Conservation (phyloP, 2,113 vertebrate genomes). For the Pandion haliaetus region DNA sequence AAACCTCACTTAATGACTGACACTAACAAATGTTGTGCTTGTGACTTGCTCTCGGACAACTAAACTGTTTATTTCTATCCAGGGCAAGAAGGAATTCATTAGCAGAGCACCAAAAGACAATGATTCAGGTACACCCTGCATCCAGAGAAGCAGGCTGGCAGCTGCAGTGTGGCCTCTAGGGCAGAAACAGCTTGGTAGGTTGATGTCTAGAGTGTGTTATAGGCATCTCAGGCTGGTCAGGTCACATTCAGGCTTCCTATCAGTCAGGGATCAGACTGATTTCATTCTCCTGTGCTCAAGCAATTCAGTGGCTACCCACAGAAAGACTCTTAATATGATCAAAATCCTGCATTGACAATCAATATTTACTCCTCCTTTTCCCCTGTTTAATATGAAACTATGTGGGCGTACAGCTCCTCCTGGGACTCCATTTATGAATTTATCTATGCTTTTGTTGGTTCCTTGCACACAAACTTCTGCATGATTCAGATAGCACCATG, state of each 20-base stretch:
- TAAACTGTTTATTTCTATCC: not conserved
- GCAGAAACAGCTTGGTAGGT: not conserved
- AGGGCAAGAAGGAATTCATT: not conserved
- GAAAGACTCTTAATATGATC: not conserved
- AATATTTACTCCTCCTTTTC: not conserved
- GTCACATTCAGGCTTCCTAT: not conserved
- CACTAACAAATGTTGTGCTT: not conserved
- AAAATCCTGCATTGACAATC: not conserved
- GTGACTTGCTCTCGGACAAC: not conserved
- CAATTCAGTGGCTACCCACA: not conserved
- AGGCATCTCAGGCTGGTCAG: not conserved
- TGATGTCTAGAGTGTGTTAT: not conserved
- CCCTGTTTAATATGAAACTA: not conserved
- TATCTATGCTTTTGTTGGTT: not conserved
- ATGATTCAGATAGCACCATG: not conserved
- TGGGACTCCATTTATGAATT: not conserved
- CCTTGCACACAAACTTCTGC: not conserved
- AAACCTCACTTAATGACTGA: not conserved
- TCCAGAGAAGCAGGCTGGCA: not conserved
- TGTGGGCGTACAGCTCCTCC: not conserved
- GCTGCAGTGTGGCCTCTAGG: not conserved
- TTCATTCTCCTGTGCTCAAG: not conserved
- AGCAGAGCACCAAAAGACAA: not conserved
- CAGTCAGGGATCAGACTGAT: not conserved
- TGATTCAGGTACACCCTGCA: fast-evolving